Base-by-base conservation (phyloP, 2,113 vertebrate genomes). In the Procavia capensis region DNA sequence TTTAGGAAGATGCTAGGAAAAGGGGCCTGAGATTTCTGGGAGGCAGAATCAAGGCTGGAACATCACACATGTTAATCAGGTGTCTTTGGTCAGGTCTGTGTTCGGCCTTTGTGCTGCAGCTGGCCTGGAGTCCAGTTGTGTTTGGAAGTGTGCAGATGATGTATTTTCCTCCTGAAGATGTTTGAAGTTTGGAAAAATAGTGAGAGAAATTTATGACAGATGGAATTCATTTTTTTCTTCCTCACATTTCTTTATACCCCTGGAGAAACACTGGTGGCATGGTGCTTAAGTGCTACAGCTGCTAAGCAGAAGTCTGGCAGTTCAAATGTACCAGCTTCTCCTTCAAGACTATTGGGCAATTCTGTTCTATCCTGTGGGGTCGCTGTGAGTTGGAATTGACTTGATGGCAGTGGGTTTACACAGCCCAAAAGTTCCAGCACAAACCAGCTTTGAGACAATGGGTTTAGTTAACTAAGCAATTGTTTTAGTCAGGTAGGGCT, bases 131-230 rank as follows among this genome's bases (percentile, higher is more conserved):
- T 64, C 94, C 92, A 86, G 86, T 45, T 81, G 70, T 61, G n/a
- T 91, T 96, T 88, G 93, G 84, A 89, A 94, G 86, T 19, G 63
- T 80, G 80, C 68, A 76, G 61, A 64, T 54, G 68, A 80, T 88
- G 9, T 36, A 59, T 90, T 90, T 95, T 95, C 43, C 68, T 70
- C 34, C 88, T 83, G 88, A 95, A 85, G 88, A 88, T 47, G 64
- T 78, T 34, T 86, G 85, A 95, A 74, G 66, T 92, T 80, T 97
- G 72, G 82, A 93, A 85, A 92, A 95, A 75, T 81, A 34, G 29
- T 87, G 63, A 34, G 34, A 36, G 34, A 36, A 61, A 39, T 72
- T 45, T 76, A 74, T 36, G 34, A 24, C 25, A 31, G 22, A 9
- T 75, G 70, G 79, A 68, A 91, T 88, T 92, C 34, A 36, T 88